Percentiles rank a stretch among this genome's conserved stretches.
Conservation (phyloP, 2,888 invertebrate genomes). For the Coremacera marginata region DNA sequence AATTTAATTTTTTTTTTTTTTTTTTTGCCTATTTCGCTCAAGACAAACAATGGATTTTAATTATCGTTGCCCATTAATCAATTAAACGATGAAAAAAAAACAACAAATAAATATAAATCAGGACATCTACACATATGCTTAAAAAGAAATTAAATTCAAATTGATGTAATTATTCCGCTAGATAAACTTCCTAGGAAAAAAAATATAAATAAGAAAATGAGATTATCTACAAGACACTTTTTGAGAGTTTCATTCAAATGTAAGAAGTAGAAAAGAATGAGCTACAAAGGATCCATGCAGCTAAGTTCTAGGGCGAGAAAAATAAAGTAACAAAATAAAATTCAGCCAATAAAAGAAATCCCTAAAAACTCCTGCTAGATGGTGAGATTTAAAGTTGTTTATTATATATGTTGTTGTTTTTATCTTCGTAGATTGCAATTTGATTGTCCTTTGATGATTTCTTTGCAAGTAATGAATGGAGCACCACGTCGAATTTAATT, state of each 20-base stretch:
- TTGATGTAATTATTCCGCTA: slow-evolving; percentile 23
- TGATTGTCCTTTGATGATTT: slow-evolving; percentile 21
- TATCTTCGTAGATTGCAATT: slow-evolving; percentile 3
- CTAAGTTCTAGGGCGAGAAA: not conserved
- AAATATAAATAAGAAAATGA: not conserved
- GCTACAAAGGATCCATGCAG: not conserved
- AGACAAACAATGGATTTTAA: not conserved
- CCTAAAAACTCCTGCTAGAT: slow-evolving; percentile 6
- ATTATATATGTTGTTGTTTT: slow-evolving; percentile 2
- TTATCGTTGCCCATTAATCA: not conserved
- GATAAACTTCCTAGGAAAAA: not conserved
- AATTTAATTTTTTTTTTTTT: no score
- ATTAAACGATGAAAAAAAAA: not conserved
- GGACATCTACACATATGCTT: slow-evolving; percentile 44
- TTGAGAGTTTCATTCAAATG: slow-evolving; percentile 1
- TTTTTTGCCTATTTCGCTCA: not conserved
- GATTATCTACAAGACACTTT: slow-evolving; percentile 1
- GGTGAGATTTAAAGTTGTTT: slow-evolving; percentile 28
- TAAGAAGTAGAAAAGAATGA: not conserved
- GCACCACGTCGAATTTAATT: slow-evolving; percentile 22
- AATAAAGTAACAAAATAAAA: not conserved
- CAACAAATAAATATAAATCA: slow-evolving; percentile 47
- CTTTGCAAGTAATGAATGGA: not conserved
- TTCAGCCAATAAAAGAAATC: slow-evolving; percentile 23
- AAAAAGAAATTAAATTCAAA: slow-evolving; percentile 47